Base-by-base conservation (phyloP, 1,140 invertebrate species). In the Aphelinus atriplicis region DNA sequence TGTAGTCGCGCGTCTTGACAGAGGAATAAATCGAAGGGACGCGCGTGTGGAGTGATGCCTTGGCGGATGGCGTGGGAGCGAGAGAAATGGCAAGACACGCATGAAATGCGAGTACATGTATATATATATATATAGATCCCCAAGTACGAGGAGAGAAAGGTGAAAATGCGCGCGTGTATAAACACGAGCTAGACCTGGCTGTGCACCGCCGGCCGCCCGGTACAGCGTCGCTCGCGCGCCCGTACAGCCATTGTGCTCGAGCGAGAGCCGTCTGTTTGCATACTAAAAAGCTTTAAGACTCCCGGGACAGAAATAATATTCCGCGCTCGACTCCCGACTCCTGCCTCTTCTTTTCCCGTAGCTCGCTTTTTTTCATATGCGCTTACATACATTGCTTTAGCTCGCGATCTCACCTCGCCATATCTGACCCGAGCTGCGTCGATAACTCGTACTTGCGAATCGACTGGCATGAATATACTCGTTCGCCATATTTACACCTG, bases 271-370 rank as follows among this genome's bases (percentile, higher is more conserved):
- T 84, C 83, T 83, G 82, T 84, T 84, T 84, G 83, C 83, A 84
- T 84, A 82, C 81, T 83, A 83, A 84, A 84, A 84, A 83, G 82
- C 79, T 82, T 84, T 83, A 81, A 84, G 83, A 83, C 81, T 83
- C 78, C 77, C 79, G 78, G 77, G 79, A 81, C 80, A 80, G 80
- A 82, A 82, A 83, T 84, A 84, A 83, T 83, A 82, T 82, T 84
- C 4, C 9, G 4, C 78, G 61, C 80, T 77, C 76, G 64, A 64
- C 69, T 78, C 79, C 73, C 53, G 51, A 61, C 73, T 50, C 72
- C 67, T 66, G 61, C 48, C 60, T 48, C 53, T 50, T 73, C 71
- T 71, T 75, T 65, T 53, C 51, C 51, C 51, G 4, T 53, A 9
- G 51, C 51, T 53, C 51, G 51, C 9, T 26, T 26, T 26, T 26